phyloP scores from a whole-genome alignment of 2,888 invertebrate genomes.

The Morpho achilles region DNA sequence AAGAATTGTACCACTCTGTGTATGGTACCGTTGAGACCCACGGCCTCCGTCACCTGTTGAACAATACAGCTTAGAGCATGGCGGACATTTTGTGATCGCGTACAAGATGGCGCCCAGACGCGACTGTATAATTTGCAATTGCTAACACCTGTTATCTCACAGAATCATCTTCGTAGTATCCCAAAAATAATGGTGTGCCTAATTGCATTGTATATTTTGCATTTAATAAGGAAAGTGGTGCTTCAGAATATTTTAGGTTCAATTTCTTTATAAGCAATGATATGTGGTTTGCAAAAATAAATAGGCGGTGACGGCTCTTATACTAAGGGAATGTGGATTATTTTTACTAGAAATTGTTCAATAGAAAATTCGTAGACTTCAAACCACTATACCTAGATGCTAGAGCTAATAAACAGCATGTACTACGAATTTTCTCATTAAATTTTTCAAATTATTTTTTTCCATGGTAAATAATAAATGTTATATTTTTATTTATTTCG shows the following conservation, averaged over 20 bases:
- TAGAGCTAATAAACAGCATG: slow-evolving; percentile 34
- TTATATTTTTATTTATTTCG: slow-evolving; percentile 33
- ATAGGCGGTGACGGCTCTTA: slow-evolving; percentile 60
- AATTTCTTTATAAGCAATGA: slow-evolving; percentile 55
- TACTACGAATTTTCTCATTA: slow-evolving; percentile 49
- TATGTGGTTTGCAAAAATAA: slow-evolving; percentile 57
- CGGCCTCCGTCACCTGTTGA: slow-evolving; percentile 81
- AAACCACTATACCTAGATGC: slow-evolving; percentile 38
- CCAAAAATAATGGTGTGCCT: background rate
- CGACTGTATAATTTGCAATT: background rate
- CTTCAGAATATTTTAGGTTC: slow-evolving; percentile 1
- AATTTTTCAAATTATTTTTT: slow-evolving; percentile 13
- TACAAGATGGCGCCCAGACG: slow-evolving; percentile 34
- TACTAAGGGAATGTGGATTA: slow-evolving; percentile 48
- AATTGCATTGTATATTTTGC: background rate
- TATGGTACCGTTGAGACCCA: slow-evolving; percentile 81
- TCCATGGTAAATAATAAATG: slow-evolving; percentile 1
- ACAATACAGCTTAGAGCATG: slow-evolving; percentile 72
- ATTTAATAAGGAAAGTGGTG: slow-evolving; percentile 1
- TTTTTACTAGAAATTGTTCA: slow-evolving; percentile 23
- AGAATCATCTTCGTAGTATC: no score
- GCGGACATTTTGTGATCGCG: slow-evolving; percentile 50
- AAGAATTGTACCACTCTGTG: slow-evolving; percentile 82
- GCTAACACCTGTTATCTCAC: no score
- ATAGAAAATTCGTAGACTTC: slow-evolving; percentile 48